Evolutionary conservation across 2,888 invertebrate species (phyloP).

Genomic region (Tanytarsus gracilentus): DNA sequence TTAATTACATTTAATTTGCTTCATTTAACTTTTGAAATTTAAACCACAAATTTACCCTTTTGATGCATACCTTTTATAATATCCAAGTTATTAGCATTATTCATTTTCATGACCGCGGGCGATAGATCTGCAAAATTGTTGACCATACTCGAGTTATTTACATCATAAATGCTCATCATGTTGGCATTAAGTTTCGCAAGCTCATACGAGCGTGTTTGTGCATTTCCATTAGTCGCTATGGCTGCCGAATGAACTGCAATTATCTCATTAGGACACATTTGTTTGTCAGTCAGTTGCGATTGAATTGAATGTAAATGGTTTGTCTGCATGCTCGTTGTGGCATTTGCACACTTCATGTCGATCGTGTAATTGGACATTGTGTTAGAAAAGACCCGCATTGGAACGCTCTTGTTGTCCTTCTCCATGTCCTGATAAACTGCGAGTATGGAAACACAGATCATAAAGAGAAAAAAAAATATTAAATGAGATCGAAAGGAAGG

Average conservation of each 20-base stretch:
- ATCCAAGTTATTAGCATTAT: constrained; percentile 35
- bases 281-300: constrained; percentile 4
- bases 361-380: constrained; percentile 19
- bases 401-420: constrained; percentile 39
- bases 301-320: constrained; percentile 6
- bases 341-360: neutral
- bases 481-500: neutral
- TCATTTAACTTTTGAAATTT: neutral
- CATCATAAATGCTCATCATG: constrained; percentile 25
- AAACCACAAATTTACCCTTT: neutral
- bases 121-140: neutral
- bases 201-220: constrained; percentile 21
- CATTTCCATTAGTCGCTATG: constrained; percentile 14
- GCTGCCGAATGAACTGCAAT: neutral
- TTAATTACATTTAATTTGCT: too few relatives aligned
- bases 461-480: neutral
- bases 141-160: neutral
- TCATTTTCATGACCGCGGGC: neutral
- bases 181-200: constrained; percentile 21
- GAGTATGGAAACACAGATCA: neutral
- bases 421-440: constrained; percentile 43
- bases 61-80: constrained; percentile 39
- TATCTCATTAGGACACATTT: constrained; percentile 23
- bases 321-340: constrained; percentile 7
- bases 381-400: constrained; percentile 18